Conservation (phyloP, 2,113 vertebrate species). For the Eonycteris spelaea region DNA sequence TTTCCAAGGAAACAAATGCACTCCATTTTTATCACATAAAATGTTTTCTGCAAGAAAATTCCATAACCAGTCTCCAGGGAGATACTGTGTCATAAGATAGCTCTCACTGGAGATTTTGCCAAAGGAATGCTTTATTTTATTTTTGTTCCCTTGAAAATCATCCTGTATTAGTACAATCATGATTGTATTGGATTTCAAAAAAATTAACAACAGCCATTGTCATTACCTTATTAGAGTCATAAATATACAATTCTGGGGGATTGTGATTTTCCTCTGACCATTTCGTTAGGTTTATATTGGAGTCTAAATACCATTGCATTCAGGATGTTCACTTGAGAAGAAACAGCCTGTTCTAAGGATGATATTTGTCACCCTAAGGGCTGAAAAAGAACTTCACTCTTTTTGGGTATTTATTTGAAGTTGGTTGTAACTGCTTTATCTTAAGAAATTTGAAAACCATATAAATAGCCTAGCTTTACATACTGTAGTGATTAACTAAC, state of each 20-base stretch:
- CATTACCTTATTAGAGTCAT: not conserved
- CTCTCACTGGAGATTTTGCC: conserved; percentile 3
- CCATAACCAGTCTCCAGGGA: conserved; percentile 65
- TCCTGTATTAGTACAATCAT: not conserved
- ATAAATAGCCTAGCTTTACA: not conserved
- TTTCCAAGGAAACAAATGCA: conserved; percentile 87
- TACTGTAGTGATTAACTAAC: not conserved
- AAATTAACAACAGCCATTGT: not conserved
- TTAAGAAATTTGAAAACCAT: not conserved
- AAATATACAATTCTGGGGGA: not conserved
- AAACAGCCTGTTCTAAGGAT: not conserved
- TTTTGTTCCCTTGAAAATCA: not conserved
- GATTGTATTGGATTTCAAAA: not conserved
- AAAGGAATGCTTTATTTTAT: conserved; percentile 26
- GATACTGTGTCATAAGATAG: conserved; percentile 26
- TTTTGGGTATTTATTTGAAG: conserved; percentile 11
- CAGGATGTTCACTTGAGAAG: not conserved
- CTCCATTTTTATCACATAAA: conserved; percentile 66
- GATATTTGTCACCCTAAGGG: not conserved
- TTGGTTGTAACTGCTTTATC: not conserved
- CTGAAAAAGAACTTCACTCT: not conserved
- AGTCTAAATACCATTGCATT: not conserved
- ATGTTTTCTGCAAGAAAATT: conserved; percentile 76
- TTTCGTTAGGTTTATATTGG: not conserved
- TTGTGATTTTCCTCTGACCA: not conserved